Evolutionary conservation across 2,797 vertebrate species (phyloP), one percentile per base, ranked within the genome.

Genomic region (Poecilia velifera): DNA sequence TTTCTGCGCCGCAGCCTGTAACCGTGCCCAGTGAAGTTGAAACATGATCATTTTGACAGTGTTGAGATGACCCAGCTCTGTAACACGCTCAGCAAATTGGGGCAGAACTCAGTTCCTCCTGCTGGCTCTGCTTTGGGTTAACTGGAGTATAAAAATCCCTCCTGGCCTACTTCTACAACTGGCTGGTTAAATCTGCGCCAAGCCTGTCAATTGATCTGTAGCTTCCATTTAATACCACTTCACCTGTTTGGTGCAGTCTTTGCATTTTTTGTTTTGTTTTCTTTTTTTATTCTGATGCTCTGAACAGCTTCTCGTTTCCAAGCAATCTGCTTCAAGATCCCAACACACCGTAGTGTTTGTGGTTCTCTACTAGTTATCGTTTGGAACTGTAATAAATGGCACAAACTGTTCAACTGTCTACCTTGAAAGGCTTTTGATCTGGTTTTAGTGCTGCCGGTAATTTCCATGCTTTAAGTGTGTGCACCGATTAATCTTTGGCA

Each of bases 151-250:
- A 68, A 68, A 68, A 68, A 68, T 41, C 64, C 64, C 20, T 68
- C 3, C 64, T 68, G 36, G 64, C 36, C 89, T 89, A 91, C 83
- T 92, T 90, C 84, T 49, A 41, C 8, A 41, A 68, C 34, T 39
- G 64, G 1, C 70, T 71, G 5, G 64, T 47, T n/a, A 31, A 64
- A 70, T 25, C 66, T 41, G 64, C 36, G 0, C 39, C 57, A 78
- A 78, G 81, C 55, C 62, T 14, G 28, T 41, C 64, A 64, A 64
- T 77, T 80, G 68, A 62, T 66, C 43, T 34, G 41, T 28, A 55
- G 6, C 71, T 72, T 70, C 4, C 39, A 43, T 25, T 9, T 41
- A 68, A 41, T 25, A 68, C 36, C 64, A 39, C 46, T n/a, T 39
- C 6, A 45, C 0, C 13, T 5, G 18, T 51, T 39, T 49, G n/a